Evolutionary conservation across 2,113 vertebrate species (phyloP), one percentile per base, ranked within the genome.

Genomic region (Oncorhynchus kisutch): DNA sequence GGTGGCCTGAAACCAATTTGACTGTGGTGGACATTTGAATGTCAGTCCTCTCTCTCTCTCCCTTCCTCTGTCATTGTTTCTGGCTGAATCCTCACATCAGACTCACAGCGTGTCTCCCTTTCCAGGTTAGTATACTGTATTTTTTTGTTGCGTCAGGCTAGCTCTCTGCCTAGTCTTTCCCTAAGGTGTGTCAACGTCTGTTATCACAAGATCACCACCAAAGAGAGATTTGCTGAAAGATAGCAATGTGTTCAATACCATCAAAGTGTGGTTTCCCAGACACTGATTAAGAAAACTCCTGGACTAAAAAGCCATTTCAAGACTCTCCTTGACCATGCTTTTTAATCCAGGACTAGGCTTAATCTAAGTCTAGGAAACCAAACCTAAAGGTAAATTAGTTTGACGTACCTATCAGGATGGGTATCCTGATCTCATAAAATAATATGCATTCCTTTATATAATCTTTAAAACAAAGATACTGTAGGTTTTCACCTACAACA

Each of bases 91-190:
- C 90, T 91, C 91, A 91, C 78, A 91, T 92, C 87, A 77, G 51
- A 45, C 16, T 14, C 14, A 54, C 81, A 84, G 78, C 86, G 86
- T 85, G 89, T 90, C 88, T 92, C 88, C 88, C 85, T 84, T 88
- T 87, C 87, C 89, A 91, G 91, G 91, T 91, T 54, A 54, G 51
- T 14, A 14, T 54, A 18, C 4, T 91, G 86, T 80, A 9, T 31
- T 76, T 90, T 91, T 93, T 74, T 93, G 93, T 91, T 87, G 88
- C 85, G 90, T 93, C 90, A 93, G 90, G 75, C 82, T 90, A 90
- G 92, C 89, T 5, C 57, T 3, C 67, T 80, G 89, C 89, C 89
- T 82, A 87, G 81, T 88, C 80, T 88, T 85, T 88, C 84, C 86
- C 88, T 83, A 73, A 88, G 89, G 83, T 88, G 85, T 85, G 84